These are phyloP conservation scores for Romanomermis culicivorax DNA, from an alignment of 2,888 invertebrate genomes.

Conservation along the genomic window DNA sequence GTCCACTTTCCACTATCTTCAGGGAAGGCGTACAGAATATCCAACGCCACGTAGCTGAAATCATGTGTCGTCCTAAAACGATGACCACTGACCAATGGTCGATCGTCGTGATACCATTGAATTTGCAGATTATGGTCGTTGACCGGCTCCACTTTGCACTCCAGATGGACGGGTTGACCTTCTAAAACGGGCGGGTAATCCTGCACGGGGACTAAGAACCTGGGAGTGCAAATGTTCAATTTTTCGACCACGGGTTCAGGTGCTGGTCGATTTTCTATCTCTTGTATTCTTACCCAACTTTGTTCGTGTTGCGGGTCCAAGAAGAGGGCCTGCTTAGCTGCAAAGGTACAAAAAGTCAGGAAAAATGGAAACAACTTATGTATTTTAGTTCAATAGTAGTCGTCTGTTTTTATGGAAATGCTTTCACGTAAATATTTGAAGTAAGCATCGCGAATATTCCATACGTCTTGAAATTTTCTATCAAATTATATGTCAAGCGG, in stretches of 20 bases:
- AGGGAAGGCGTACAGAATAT: conserved; percentile 74
- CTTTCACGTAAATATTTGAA: too few species aligned
- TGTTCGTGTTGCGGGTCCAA: conserved; percentile 55
- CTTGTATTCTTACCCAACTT: conserved; percentile 28
- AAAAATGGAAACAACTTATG: too few species aligned
- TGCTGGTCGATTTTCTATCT: conserved; percentile 31
- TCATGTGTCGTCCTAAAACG: conserved; percentile 40
- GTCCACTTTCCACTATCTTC: conserved; percentile 82
- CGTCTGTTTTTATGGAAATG: too few species aligned
- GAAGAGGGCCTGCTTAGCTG: conserved; percentile 35
- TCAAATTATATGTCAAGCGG: too few species aligned
- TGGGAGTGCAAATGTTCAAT: conserved; percentile 17
- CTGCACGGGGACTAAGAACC: conserved; percentile 20
- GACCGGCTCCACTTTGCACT: conserved; percentile 79
- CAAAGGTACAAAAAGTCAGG: background rate
- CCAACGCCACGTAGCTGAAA: conserved; percentile 86
- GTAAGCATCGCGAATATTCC: too few species aligned
- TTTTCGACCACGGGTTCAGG: conserved; percentile 19
- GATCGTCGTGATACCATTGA: conserved; percentile 79
- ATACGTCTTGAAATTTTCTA: too few species aligned
- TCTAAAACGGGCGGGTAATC: conserved; percentile 62
- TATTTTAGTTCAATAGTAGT: too few species aligned
- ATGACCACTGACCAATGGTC: conserved; percentile 39
- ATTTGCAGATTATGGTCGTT: conserved; percentile 62
- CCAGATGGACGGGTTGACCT: conserved; percentile 75